These are phyloP conservation scores for Zaprionus vittiger DNA, from an alignment of 1,140 invertebrate species.

Conservation along the genomic window DNA sequence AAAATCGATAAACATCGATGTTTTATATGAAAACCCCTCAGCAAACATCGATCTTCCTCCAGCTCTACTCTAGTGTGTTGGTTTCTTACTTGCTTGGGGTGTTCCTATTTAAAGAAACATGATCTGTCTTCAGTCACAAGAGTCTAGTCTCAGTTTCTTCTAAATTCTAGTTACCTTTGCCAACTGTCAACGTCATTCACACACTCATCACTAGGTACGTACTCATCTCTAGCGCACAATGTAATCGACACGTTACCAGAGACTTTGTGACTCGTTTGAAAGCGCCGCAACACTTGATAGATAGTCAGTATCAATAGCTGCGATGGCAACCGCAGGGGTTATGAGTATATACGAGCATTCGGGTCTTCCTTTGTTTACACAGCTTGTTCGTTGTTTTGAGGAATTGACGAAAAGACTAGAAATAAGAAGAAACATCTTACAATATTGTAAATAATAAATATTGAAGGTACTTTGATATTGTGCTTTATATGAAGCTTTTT, in stretches of 20 bases:
- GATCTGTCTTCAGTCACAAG: not conserved
- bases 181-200: not conserved
- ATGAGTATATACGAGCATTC: not conserved
- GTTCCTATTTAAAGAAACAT: not conserved
- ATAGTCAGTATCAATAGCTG: not conserved
- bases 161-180: too few species aligned
- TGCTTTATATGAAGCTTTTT: too few species aligned
- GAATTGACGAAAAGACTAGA: too few species aligned
- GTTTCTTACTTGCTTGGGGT: too few species aligned
- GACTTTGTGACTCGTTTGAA: slow-evolving; percentile 3
- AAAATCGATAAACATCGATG: too few species aligned
- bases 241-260: slow-evolving; percentile 1
- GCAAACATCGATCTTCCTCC: too few species aligned
- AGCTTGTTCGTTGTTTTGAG: not conserved
- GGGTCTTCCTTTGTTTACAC: not conserved
- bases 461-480: too few species aligned
- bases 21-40: too few species aligned
- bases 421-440: too few species aligned
- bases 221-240: not conserved
- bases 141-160: not conserved
- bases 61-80: too few species aligned
- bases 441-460: too few species aligned
- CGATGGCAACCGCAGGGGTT: slow-evolving; percentile 1
- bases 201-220: not conserved
- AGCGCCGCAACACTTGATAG: not conserved